Evolutionary conservation across 2,797 vertebrate species (phyloP).

Genomic region (Myotis findleyi): DNA sequence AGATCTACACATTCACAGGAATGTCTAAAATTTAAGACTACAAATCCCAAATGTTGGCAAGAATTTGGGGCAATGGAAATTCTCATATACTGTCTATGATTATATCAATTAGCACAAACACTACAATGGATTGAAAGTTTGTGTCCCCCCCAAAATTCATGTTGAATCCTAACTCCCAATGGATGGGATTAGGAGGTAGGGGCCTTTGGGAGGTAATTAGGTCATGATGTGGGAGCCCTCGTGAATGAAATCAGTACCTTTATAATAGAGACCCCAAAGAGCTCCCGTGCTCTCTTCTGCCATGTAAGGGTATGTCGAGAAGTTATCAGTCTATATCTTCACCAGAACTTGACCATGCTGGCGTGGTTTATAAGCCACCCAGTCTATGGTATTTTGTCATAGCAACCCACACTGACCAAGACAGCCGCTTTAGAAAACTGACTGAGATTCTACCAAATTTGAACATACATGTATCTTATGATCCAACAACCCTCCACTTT

Average conservation of each 20-base stretch:
- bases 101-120: neutral
- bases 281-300: neutral
- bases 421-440: neutral
- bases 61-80: constrained; percentile 12
- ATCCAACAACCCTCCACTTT: neutral
- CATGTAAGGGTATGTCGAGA: neutral
- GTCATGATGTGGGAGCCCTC: neutral
- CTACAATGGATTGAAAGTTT: neutral
- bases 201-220: neutral
- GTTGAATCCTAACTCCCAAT: neutral
- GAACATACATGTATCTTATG: neutral
- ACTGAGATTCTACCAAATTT: neutral
- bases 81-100: neutral
- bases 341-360: neutral
- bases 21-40: constrained; percentile 12
- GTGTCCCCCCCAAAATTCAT: neutral
- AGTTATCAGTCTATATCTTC: neutral
- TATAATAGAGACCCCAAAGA: neutral
- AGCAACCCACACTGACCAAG: neutral
- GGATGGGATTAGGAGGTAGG: neutral
- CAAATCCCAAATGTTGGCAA: neutral
- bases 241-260: neutral
- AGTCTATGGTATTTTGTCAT: neutral
- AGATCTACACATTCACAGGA: neutral
- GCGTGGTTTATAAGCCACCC: neutral